A percentile compares a stretch with the other conserved stretches of the same genome.
phyloP scores from a whole-genome alignment of 2,797 vertebrate genomes.

The Sebastes minor region DNA sequence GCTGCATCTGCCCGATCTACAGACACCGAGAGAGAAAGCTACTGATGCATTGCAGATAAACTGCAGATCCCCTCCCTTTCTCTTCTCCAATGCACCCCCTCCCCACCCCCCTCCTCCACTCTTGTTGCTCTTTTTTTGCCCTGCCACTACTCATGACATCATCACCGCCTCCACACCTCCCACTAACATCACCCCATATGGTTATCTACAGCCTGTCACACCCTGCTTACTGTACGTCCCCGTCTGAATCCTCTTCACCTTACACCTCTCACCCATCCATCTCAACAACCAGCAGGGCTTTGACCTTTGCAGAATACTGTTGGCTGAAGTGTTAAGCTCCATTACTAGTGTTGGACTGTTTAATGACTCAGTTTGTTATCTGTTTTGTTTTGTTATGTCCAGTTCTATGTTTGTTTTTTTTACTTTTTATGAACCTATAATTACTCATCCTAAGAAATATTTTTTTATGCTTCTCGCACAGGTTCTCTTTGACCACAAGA shows the following conservation, averaged over 20 bases:
- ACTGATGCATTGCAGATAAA: slow-evolving; percentile 91
- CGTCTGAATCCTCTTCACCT: slow-evolving; percentile 14
- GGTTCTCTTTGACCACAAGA: neutral
- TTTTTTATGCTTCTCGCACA: neutral
- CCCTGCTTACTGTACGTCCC: slow-evolving; percentile 22
- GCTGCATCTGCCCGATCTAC: slow-evolving; percentile 25
- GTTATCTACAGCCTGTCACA: slow-evolving; percentile 52
- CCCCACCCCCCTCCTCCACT: neutral
- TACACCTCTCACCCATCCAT: slow-evolving; percentile 19
- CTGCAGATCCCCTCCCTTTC: slow-evolving; percentile 82
- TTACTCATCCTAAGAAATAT: neutral
- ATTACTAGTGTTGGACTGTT: neutral
- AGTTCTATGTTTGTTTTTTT: neutral
- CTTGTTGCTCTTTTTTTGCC: slow-evolving; percentile 41
- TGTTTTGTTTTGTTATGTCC: neutral
- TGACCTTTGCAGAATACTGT: slow-evolving; percentile 23
- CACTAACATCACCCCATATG: slow-evolving; percentile 59
- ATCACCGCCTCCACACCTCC: slow-evolving; percentile 56
- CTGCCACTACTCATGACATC: slow-evolving; percentile 67
- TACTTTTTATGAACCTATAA: neutral
- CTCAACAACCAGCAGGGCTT: neutral
- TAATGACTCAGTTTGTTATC: neutral
- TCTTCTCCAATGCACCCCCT: slow-evolving; percentile 28
- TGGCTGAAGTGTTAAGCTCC: neutral
- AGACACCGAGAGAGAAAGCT: slow-evolving; percentile 61